These are phyloP conservation scores for Tipula vernalis DNA, from an alignment of 2,888 invertebrate genomes.

Conservation along the genomic window DNA sequence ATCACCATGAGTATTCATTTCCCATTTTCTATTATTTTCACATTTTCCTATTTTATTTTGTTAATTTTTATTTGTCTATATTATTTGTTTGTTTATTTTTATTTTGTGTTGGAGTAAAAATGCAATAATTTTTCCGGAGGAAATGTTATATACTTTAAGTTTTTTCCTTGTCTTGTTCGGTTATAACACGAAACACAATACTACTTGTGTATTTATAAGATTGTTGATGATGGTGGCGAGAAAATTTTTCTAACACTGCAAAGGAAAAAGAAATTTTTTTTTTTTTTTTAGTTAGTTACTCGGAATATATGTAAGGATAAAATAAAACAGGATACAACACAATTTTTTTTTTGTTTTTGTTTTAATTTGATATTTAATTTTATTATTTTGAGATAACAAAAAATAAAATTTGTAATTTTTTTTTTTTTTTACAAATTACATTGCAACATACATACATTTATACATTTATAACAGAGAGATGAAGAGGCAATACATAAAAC, in stretches of 20 bases:
- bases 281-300: background rate
- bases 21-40: background rate
- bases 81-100: background rate
- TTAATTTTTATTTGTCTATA: background rate
- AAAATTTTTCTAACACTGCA: background rate
- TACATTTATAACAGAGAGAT: background rate
- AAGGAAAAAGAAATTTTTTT: background rate
- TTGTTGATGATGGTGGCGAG: background rate
- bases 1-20: background rate
- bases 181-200: background rate
- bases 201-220: background rate
- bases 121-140: slow-evolving; percentile 4
- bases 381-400: background rate
- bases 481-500: background rate
- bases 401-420: background rate
- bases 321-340: background rate
- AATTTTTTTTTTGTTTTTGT: background rate
- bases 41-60: background rate
- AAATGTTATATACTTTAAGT: background rate
- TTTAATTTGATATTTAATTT: background rate
- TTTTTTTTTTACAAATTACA: background rate
- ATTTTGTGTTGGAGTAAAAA: background rate
- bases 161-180: background rate
- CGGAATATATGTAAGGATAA: background rate
- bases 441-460: background rate